Evolutionary conservation across 2,797 vertebrate species (phyloP), one percentile per base, ranked within the genome.

Genomic region (Sebastes umbrosus): DNA sequence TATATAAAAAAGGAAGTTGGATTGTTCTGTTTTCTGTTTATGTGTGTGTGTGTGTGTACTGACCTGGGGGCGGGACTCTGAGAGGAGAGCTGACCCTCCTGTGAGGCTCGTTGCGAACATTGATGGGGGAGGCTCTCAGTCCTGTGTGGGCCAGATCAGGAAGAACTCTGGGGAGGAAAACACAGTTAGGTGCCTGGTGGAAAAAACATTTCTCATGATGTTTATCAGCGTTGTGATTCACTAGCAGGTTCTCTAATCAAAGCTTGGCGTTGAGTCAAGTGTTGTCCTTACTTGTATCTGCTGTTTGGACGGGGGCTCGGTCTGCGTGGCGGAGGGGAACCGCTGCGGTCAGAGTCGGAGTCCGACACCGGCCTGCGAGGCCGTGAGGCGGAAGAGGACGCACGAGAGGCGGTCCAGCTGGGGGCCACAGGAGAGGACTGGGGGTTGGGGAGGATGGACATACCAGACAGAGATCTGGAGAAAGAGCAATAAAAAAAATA

Each of bases 301-400:
- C 81, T 73, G 69, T 95, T 93, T 1, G 22, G 36, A 10, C 68
- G 91, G 14, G 93, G 90, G 84, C 86, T 94, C 25, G 83, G 84
- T 55, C 83, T 91, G 69, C 86, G 87, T 0, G 87, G 83, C 0
- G 90, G 92, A 13, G 95, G 95, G 54, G 95, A 94, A 1, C 43
- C 36, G 18, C 93, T 95, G 29, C 73, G 92, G 71, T 96, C 96
- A 0, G 96, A 97, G 88, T 96, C 96, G 0, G 96, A 96, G 1
- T 96, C 96, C 0, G 96, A 96, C 79, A 96, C 93, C 0, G 92
- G 95, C 87, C 72, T 94, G 29, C 93, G 95, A 1, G 96, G 95
- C 24, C 89, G 88, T 1, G 95, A 95, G 29, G 94, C 75, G 0
- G 91, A 85, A 60, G 95, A 93, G n/a, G 94, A 7, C 22, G 87